Percentiles rank a stretch among this genome's conserved stretches.
Conservation (phyloP, 2,888 invertebrate genomes). For the Hydrotaea cyrtoneurina region DNA sequence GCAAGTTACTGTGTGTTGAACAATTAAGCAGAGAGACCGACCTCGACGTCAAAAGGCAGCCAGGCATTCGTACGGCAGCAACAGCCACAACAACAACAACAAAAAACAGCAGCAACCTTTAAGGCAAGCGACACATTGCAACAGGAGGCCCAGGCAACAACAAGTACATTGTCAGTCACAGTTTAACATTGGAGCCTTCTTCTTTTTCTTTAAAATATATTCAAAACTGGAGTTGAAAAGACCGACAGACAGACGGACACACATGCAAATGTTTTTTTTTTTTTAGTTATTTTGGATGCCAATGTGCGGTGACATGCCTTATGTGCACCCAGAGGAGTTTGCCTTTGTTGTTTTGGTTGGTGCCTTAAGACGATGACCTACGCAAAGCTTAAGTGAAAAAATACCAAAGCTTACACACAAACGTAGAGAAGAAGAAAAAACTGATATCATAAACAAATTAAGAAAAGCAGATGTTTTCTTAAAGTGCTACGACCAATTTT, state of each 20-base stretch:
- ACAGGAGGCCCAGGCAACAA: slow-evolving; percentile 27
- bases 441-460: slow-evolving; percentile 41
- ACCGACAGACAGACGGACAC: slow-evolving; percentile 61
- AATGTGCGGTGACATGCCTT: slow-evolving; percentile 64
- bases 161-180: neutral
- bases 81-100: too few species aligned
- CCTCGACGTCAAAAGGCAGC: slow-evolving; percentile 56
- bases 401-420: slow-evolving; percentile 42
- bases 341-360: neutral
- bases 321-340: neutral
- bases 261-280: slow-evolving; percentile 55
- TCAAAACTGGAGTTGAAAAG: slow-evolving; percentile 71
- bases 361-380: slow-evolving; percentile 74
- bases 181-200: slow-evolving; percentile 26
- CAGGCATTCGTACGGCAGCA: slow-evolving; percentile 66
- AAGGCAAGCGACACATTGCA: slow-evolving; percentile 32
- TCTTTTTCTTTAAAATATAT: slow-evolving; percentile 37
- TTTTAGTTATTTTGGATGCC: slow-evolving; percentile 68
- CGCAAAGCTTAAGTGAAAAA: slow-evolving; percentile 68
- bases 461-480: slow-evolving; percentile 32
- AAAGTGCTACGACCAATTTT: slow-evolving; percentile 7
- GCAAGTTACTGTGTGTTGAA: slow-evolving; percentile 44
- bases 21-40: slow-evolving; percentile 28
- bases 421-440: slow-evolving; percentile 30
- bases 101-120: slow-evolving; percentile 30